These are phyloP conservation scores for Apamea monoglypha DNA, from an alignment of 2,888 invertebrate species.

Conservation along the genomic window DNA sequence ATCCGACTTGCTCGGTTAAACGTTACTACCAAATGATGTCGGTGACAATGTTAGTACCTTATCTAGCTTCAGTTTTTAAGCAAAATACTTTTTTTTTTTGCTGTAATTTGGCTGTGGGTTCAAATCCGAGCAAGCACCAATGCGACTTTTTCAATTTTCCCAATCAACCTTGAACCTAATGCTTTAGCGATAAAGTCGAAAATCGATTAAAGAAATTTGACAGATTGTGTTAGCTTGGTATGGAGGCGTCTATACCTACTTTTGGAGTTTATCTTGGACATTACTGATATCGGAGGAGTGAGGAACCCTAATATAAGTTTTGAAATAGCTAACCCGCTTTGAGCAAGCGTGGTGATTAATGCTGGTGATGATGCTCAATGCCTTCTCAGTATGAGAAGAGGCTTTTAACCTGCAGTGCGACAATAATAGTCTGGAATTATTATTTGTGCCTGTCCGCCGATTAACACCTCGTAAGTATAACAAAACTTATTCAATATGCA, in stretches of 20 bases:
- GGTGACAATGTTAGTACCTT: not conserved
- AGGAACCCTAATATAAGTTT: not conserved
- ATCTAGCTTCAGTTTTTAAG: not conserved
- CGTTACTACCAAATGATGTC: not conserved
- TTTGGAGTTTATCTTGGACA: not conserved
- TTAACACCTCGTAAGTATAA: not conserved
- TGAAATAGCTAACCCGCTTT: not conserved
- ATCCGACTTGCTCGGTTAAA: slow-evolving; percentile 30
- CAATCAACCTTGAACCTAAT: too few species aligned
- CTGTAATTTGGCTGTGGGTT: not conserved
- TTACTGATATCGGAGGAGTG: not conserved
- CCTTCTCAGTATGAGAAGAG: not conserved
- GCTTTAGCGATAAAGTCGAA: too few species aligned
- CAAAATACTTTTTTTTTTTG: not conserved
- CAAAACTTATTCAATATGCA: not conserved
- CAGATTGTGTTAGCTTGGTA: too few species aligned
- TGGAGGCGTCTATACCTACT: too few species aligned
- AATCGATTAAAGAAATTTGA: too few species aligned
- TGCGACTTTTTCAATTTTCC: not conserved
- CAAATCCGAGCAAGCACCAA: not conserved
- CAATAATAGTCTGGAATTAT: not conserved
- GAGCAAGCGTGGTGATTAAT: not conserved
- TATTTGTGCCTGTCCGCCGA: not conserved
- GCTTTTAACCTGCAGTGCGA: not conserved
- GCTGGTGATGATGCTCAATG: not conserved